Conservation (phyloP, 2,888 invertebrate genomes). For the Chalcosyrphus nemorum region DNA sequence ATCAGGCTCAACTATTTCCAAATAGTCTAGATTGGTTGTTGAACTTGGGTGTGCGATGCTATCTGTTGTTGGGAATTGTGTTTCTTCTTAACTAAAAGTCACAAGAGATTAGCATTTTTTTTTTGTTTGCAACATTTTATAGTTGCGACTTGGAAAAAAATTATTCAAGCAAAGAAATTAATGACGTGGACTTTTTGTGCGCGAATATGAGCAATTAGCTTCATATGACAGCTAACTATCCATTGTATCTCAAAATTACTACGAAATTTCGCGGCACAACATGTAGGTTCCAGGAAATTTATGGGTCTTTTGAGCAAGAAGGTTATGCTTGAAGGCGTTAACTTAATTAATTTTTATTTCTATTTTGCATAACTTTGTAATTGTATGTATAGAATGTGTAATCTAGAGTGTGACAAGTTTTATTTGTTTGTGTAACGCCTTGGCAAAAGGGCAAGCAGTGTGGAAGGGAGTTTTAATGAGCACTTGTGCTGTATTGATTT, state of each 20-base stretch:
- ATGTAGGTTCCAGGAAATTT: not conserved
- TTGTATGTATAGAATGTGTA: not conserved
- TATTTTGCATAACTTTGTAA: not conserved
- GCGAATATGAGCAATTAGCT: not conserved
- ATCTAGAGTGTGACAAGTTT: not conserved
- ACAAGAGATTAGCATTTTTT: conserved; percentile 6
- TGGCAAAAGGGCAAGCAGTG: not conserved
- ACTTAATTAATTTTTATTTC: conserved; percentile 16
- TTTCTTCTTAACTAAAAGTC: not conserved
- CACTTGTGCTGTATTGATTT: too few species aligned
- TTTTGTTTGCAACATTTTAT: not conserved
- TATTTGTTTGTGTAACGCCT: not conserved
- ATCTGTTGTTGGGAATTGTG: not conserved
- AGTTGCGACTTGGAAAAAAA: not conserved
- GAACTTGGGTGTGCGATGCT: conserved; percentile 8
- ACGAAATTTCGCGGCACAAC: not conserved
- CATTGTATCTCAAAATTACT: not conserved
- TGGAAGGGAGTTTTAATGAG: too few species aligned
- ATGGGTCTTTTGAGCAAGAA: not conserved
- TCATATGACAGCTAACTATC: not conserved
- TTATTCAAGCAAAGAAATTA: not conserved
- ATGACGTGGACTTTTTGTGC: not conserved
- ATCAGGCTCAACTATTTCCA: not conserved
- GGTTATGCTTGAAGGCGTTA: not conserved
- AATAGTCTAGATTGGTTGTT: conserved; percentile 5